Evolutionary conservation across 2,888 invertebrate genomes (phyloP).

Genomic region (Trichacis sp.): DNA sequence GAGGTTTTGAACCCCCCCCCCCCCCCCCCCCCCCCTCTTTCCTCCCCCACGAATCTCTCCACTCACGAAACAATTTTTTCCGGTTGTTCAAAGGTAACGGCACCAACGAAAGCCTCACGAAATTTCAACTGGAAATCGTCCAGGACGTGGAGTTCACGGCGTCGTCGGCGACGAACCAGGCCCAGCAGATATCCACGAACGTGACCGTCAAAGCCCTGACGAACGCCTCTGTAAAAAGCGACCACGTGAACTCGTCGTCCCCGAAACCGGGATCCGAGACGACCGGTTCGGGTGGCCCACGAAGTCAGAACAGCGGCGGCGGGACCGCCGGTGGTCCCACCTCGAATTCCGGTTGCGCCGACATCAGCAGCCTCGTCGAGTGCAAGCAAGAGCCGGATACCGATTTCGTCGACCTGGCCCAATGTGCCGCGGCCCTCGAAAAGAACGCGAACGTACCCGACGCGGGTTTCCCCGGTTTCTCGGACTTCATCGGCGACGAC

Average conservation of each 20-base stretch:
- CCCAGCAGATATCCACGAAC: constrained; percentile 91
- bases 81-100: constrained; percentile 38
- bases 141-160: constrained; percentile 92
- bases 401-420: constrained; percentile 87
- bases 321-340: constrained; percentile 36
- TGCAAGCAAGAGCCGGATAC: constrained; percentile 88
- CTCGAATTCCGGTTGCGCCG: constrained; percentile 66
- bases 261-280: constrained; percentile 71
- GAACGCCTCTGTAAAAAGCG: constrained; percentile 77
- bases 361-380: constrained; percentile 79
- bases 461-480: constrained; percentile 81
- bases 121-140: constrained; percentile 93
- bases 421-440: constrained; percentile 87
- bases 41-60: too few species aligned
- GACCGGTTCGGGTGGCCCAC: constrained; percentile 57
- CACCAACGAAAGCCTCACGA: constrained; percentile 71
- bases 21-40: too few species aligned
- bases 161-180: constrained; percentile 86
- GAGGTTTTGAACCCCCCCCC: too few species aligned
- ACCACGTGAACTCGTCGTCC: constrained; percentile 67
- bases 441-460: constrained; percentile 83
- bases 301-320: constrained; percentile 56
- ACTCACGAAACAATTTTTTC: too few species aligned
- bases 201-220: constrained; percentile 88
- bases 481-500: constrained; percentile 87